Percentiles rank a stretch among this genome's conserved stretches.
These are phyloP conservation scores for Echinarachnius parma DNA, from an alignment of 53 echinoderm and acorn worm genomes.

Conservation along the genomic window DNA sequence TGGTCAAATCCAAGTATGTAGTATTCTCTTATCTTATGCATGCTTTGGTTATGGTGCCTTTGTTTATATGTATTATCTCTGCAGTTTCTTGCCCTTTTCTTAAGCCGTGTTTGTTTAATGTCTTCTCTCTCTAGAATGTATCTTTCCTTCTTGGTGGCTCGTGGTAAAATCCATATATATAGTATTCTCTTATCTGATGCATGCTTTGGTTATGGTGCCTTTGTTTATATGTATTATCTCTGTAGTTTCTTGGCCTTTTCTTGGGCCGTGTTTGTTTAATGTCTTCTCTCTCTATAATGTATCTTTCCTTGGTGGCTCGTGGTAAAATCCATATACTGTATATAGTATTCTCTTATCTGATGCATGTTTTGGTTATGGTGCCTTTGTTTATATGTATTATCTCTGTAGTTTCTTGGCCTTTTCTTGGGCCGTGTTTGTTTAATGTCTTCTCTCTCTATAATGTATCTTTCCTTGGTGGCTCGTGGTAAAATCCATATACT, in stretches of 20 bases:
- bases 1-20: no score
- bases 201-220: neutral
- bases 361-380: neutral
- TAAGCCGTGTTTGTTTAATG: no score
- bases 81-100: no score
- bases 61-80: neutral
- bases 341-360: neutral
- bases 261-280: no score
- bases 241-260: neutral
- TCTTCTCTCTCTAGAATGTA: neutral
- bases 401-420: neutral
- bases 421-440: no score
- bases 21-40: constrained; percentile 3
- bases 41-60: neutral
- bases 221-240: neutral
- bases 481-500: neutral
- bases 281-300: neutral
- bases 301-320: neutral
- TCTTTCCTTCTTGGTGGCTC: neutral
- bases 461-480: neutral
- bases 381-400: neutral
- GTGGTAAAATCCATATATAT: neutral
- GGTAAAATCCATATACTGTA: neutral
- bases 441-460: neutral
- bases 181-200: neutral